Evolutionary conservation across 2,797 vertebrate genomes (phyloP).

Genomic region (Lateolabrax maculatus): DNA sequence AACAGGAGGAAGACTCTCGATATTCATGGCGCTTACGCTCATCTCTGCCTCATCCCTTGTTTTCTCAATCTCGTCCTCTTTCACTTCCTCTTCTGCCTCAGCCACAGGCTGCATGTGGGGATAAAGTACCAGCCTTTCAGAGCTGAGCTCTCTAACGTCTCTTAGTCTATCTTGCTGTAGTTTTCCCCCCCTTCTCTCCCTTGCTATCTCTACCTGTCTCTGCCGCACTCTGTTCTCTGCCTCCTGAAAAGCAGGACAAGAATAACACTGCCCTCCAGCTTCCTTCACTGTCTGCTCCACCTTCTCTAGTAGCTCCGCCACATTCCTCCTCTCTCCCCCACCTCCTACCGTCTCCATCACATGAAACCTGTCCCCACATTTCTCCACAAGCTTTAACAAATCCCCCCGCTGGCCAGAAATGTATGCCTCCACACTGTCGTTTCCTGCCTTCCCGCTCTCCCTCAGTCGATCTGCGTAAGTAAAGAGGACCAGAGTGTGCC

Average conservation of each 20-base stretch:
- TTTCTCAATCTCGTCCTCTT: conserved; percentile 74
- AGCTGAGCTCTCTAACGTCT: conserved; percentile 25
- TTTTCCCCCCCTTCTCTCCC: conserved; percentile 43
- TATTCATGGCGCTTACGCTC: conserved; percentile 60
- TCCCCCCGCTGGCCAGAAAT: conserved; percentile 75
- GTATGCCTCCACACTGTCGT: conserved; percentile 74
- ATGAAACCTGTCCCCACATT: conserved; percentile 84
- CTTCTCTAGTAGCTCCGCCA: conserved; percentile 81
- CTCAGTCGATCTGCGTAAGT: conserved; percentile 78
- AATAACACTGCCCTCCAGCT: conserved; percentile 78
- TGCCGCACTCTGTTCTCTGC: conserved; percentile 74
- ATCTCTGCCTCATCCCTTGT: conserved; percentile 79
- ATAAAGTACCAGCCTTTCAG: conserved; percentile 29
- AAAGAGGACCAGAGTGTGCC: conserved; percentile 81
- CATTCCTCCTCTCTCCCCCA: conserved; percentile 30
- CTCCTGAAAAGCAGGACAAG: conserved; percentile 77
- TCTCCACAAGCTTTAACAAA: conserved; percentile 84
- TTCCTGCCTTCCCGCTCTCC: conserved; percentile 44
- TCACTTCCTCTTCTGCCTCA: conserved; percentile 74
- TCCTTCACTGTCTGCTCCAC: conserved; percentile 83
- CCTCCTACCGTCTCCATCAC: conserved; percentile 67
- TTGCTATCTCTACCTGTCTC: conserved; percentile 73
- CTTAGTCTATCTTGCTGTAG: conserved; percentile 20
- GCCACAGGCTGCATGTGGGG: conserved; percentile 75
- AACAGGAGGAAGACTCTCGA: conserved; percentile 69